A percentile compares a stretch with the other conserved stretches of the same genome.
Evolutionary conservation across 2,113 vertebrate species (phyloP).

Genomic region (Neotoma lepida): DNA sequence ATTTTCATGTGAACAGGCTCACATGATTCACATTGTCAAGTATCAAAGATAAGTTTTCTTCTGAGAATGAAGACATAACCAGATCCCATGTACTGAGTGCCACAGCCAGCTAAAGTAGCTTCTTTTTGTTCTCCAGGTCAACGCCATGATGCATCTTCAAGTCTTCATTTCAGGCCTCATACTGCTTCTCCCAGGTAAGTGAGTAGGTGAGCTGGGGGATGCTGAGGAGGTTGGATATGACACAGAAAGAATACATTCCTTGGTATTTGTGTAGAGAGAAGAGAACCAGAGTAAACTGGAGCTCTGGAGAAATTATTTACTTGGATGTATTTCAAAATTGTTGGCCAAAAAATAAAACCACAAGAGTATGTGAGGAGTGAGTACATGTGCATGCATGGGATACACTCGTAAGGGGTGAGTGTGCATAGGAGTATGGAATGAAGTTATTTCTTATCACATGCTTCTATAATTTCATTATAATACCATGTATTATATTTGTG

Average conservation of each 20-base stretch:
- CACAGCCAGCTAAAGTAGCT: background rate
- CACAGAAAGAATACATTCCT: background rate
- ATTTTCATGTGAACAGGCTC: background rate
- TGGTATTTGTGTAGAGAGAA: background rate
- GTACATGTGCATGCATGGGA: background rate
- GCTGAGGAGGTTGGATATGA: rapidly evolving
- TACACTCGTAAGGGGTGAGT: background rate
- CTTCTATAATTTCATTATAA: background rate
- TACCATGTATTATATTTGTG: background rate
- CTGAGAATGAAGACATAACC: background rate
- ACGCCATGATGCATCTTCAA: no score
- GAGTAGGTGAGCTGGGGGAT: rapidly evolving
- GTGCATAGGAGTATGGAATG: background rate
- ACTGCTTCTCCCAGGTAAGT: background rate
- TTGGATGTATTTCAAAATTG: background rate
- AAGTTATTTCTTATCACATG: background rate
- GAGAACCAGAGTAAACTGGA: background rate
- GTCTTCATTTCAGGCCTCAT: background rate
- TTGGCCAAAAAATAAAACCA: background rate
- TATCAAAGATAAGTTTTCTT: background rate
- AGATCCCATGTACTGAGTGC: background rate
- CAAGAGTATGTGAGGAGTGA: conserved; percentile 20
- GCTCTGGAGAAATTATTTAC: background rate
- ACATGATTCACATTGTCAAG: background rate
- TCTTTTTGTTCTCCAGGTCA: background rate